Percentiles rank a stretch among this genome's conserved stretches.
phyloP scores from a whole-genome alignment of 2,113 vertebrate species.

The Sturnus vulgaris region DNA sequence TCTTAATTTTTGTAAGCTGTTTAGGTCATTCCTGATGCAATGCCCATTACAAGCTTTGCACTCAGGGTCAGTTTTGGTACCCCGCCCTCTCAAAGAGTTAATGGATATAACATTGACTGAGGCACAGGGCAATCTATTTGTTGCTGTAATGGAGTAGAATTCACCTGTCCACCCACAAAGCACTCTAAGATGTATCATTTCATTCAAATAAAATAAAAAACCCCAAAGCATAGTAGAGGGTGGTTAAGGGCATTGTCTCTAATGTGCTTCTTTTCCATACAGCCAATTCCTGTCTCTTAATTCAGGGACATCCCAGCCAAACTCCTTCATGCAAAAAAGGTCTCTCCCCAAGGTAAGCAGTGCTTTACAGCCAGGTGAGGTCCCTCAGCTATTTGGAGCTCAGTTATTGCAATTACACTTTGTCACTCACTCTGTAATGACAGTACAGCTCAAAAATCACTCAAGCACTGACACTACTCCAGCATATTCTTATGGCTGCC shows the following conservation, averaged over 20 bases:
- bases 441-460: background rate
- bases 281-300: background rate
- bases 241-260: background rate
- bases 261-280: background rate
- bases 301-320: background rate
- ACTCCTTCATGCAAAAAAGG: background rate
- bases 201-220: background rate
- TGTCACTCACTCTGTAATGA: background rate
- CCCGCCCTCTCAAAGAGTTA: background rate
- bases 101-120: background rate
- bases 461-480: background rate
- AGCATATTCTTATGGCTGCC: background rate
- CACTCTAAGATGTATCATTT: background rate
- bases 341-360: background rate
- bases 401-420: background rate
- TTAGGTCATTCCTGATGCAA: conserved; percentile 19
- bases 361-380: background rate
- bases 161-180: background rate
- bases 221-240: fast-evolving
- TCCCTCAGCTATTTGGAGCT: background rate
- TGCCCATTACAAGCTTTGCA: background rate
- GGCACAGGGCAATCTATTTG: background rate
- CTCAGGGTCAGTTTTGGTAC: background rate
- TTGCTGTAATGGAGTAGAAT: background rate
- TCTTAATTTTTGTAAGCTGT: conserved; percentile 43